phyloP scores from a whole-genome alignment of 2,113 vertebrate genomes.

The Neolamprologus fasciatus region DNA sequence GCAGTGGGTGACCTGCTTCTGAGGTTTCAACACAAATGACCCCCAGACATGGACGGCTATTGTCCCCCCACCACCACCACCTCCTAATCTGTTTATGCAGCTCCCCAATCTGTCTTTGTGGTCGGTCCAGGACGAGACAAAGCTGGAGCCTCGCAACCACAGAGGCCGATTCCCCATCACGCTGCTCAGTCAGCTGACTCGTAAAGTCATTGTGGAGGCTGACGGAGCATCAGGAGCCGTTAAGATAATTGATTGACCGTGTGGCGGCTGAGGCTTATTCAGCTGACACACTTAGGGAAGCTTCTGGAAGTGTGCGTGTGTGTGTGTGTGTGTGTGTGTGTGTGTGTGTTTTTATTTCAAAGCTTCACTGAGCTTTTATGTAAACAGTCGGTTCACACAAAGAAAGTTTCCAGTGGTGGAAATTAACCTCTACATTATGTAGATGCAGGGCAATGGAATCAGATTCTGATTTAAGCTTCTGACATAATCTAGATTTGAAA shows the following conservation, averaged over 20 bases:
- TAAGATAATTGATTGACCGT: conserved; percentile 84
- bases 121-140: conserved; percentile 72
- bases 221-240: conserved; percentile 81
- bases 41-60: conserved; percentile 76
- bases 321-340: background rate
- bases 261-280: conserved; percentile 72
- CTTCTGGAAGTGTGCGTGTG: background rate
- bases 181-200: conserved; percentile 84
- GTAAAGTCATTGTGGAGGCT: conserved; percentile 86
- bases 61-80: conserved; percentile 66
- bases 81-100: conserved; percentile 95
- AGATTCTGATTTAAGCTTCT: background rate
- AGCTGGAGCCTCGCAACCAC: conserved; percentile 75
- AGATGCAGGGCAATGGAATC: background rate
- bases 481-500: background rate
- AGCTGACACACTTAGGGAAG: conserved; percentile 60
- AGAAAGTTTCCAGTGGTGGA: background rate
- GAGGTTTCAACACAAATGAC: conserved; percentile 56
- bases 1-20: conserved; percentile 58
- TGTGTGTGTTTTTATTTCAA: background rate
- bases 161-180: conserved; percentile 66
- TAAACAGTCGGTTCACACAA: background rate
- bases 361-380: background rate
- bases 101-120: conserved; percentile 86
- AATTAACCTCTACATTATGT: background rate